phyloP scores from a whole-genome alignment of 1,140 invertebrate species.

The Ridgeia piscesae region DNA sequence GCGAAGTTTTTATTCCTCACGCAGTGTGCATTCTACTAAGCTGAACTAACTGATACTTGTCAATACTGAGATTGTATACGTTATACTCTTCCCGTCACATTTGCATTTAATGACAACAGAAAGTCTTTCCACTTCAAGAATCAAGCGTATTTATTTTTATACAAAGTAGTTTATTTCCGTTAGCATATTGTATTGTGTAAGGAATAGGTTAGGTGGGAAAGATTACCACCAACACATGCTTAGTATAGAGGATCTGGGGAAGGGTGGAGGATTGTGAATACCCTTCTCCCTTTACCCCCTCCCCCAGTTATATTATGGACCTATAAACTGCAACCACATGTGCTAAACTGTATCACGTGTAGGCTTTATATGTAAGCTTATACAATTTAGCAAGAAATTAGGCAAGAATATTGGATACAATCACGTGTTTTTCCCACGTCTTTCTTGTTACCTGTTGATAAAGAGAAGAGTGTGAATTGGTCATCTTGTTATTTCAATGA shows the following conservation, averaged over 20 bases:
- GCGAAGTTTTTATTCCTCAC: not conserved
- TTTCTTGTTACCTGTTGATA: too few relatives aligned
- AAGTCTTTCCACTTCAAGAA: not conserved
- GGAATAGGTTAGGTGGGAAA: not conserved
- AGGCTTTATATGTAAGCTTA: too few relatives aligned
- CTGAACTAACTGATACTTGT: not conserved
- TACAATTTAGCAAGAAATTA: not conserved
- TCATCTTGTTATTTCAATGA: not conserved
- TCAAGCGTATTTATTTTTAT: not conserved
- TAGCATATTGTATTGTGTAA: not conserved
- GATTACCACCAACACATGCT: not conserved
- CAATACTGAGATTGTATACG: not conserved
- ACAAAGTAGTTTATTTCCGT: not conserved
- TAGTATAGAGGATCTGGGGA: not conserved
- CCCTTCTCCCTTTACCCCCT: not conserved
- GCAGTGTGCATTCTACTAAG: not conserved
- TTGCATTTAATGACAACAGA: not conserved
- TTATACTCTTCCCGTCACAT: not conserved
- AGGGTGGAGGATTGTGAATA: not conserved
- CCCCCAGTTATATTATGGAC: not conserved
- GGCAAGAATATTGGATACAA: not conserved
- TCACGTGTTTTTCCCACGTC: not conserved
- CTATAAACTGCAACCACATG: not conserved
- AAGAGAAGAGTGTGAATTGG: not conserved
- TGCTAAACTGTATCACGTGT: not conserved